A percentile compares a stretch with the other conserved stretches of the same genome.
phyloP scores from a whole-genome alignment of 2,113 vertebrate genomes.

The Chamaetylas fuelleborni region DNA sequence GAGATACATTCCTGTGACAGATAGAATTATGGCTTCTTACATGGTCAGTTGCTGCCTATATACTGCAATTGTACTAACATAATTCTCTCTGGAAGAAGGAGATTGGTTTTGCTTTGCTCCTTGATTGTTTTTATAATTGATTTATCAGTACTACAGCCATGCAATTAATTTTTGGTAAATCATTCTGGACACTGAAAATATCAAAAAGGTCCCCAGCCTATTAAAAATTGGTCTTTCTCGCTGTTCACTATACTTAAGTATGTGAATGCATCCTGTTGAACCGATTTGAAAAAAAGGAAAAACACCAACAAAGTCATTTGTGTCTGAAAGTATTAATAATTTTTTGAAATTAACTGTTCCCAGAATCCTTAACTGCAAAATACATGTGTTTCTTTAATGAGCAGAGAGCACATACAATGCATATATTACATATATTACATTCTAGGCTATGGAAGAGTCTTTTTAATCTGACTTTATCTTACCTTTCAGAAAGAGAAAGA shows the following conservation, averaged over 20 bases:
- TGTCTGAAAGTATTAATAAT: background rate
- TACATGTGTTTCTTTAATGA: background rate
- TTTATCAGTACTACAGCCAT: background rate
- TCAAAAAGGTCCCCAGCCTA: background rate
- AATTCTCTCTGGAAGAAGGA: background rate
- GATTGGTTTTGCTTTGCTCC: background rate
- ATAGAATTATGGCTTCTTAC: background rate
- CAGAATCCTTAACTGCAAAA: background rate
- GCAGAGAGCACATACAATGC: background rate
- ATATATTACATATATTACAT: background rate
- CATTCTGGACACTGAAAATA: background rate
- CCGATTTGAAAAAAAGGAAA: background rate
- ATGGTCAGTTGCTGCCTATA: background rate
- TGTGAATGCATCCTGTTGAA: background rate
- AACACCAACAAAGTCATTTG: background rate
- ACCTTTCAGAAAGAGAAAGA: background rate
- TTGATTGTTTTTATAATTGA: conserved; percentile 21
- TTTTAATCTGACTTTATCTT: background rate
- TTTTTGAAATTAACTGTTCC: background rate
- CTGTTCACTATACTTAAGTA: background rate
- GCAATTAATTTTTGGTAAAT: background rate
- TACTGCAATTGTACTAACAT: background rate
- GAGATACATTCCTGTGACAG: background rate
- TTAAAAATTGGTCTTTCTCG: background rate
- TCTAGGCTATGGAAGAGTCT: background rate